Evolutionary conservation across 2,113 vertebrate genomes (phyloP).

Genomic region (Caracal caracal): DNA sequence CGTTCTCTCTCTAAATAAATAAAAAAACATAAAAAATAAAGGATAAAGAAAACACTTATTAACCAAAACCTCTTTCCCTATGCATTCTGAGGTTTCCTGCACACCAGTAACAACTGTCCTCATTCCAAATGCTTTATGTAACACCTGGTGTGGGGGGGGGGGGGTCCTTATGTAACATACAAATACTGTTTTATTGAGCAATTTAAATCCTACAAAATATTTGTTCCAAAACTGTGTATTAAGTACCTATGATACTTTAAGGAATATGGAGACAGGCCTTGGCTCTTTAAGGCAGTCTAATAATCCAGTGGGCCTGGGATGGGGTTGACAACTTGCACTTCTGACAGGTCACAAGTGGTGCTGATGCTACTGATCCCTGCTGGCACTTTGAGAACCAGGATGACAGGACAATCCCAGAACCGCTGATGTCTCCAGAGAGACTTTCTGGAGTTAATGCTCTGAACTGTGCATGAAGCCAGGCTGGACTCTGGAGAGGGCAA

Average conservation of each 20-base stretch:
- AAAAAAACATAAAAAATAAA: too few relatives aligned
- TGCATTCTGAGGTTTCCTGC: not conserved
- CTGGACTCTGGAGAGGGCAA: not conserved
- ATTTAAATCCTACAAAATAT: not conserved
- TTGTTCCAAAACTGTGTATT: not conserved
- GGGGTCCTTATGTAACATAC: too few relatives aligned
- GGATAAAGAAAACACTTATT: not conserved
- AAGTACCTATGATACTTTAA: not conserved
- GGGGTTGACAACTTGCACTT: rapidly evolving
- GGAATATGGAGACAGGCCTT: not conserved
- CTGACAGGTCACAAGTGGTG: not conserved
- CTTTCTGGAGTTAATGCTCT: not conserved
- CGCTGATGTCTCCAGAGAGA: rapidly evolving
- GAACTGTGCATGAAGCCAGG: too few relatives aligned
- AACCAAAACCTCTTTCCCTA: not conserved
- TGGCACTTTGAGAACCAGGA: not conserved
- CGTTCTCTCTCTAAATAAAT: too few relatives aligned
- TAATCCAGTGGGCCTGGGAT: not conserved
- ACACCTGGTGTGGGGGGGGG: rapidly evolving
- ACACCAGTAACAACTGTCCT: not conserved
- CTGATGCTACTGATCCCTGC: too few relatives aligned
- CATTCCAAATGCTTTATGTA: not conserved
- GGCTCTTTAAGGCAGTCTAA: not conserved
- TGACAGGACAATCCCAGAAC: not conserved
- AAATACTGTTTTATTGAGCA: not conserved